Conservation (phyloP, 1,140 invertebrate species). For the Belonocnema kinseyi region DNA sequence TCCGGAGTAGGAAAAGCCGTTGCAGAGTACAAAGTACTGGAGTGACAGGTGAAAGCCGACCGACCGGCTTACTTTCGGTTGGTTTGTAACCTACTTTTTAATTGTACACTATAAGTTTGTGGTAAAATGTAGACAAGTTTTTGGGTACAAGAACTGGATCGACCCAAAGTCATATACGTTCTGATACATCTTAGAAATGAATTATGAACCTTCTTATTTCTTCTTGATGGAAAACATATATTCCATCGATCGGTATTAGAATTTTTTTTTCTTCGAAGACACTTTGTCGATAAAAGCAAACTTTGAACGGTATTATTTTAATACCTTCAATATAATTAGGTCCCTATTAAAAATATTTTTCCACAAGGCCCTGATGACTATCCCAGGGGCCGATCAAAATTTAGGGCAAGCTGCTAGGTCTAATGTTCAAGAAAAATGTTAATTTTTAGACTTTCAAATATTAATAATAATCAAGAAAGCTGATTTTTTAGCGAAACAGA, state of each 20-base stretch:
- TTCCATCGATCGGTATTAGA: constrained; percentile 2
- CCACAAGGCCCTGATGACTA: no score
- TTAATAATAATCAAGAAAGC: no score
- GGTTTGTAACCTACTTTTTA: constrained; percentile 2
- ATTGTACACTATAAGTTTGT: background rate
- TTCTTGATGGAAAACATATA: background rate
- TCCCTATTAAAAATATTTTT: background rate
- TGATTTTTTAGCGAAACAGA: no score
- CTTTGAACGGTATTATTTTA: background rate
- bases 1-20: constrained; percentile 4
- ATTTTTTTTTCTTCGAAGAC: background rate
- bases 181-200: background rate
- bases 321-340: background rate
- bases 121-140: constrained; percentile 2
- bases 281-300: constrained; percentile 15
- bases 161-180: background rate
- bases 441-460: no score
- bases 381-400: no score
- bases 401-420: no score
- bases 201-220: background rate
- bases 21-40: constrained; percentile 5
- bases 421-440: no score
- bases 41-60: constrained; percentile 18
- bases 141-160: background rate
- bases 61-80: background rate